Evolutionary conservation across 2,888 invertebrate species (phyloP).

Genomic region (Parnassius glacialis): DNA sequence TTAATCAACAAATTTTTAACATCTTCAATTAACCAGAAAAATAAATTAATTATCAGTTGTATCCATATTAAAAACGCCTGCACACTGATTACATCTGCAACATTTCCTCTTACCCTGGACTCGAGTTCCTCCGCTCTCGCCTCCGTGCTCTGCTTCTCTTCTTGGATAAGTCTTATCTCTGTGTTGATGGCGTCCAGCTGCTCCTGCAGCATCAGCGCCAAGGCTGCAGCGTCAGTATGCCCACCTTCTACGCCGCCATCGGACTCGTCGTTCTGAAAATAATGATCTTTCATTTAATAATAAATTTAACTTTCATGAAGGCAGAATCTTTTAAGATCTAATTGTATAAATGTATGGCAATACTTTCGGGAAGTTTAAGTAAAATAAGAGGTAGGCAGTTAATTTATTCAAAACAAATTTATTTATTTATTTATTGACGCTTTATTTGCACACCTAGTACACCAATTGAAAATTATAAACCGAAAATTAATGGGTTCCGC

Average conservation of each 20-base stretch:
- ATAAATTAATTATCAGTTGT: no score
- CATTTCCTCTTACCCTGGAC: constrained; percentile 83
- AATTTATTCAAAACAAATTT: no score
- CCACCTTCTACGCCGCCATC: constrained; percentile 77
- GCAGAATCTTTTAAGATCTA: no score
- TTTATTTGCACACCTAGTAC: no score
- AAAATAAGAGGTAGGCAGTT: no score
- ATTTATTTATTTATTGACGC: no score
- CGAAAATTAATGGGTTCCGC: no score
- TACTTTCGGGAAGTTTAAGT: no score
- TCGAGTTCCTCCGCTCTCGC: constrained; percentile 98
- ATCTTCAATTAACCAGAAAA: no score
- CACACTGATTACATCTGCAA: neutral
- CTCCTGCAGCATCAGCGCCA: constrained; percentile 99
- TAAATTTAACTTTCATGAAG: neutral
- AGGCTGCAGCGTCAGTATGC: constrained; percentile 96
- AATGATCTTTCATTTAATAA: neutral
- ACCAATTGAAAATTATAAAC: no score
- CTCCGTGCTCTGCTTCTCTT: constrained; percentile 98
- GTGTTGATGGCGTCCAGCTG: constrained; percentile 99
- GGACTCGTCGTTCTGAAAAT: constrained; percentile 62
- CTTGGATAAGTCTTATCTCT: constrained; percentile 94
- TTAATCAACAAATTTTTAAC: no score
- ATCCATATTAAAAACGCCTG: neutral
- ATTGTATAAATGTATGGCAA: no score